Evolutionary conservation across 2,888 invertebrate genomes (phyloP), one percentile per base, ranked within the genome.

Genomic region (Parapristionchus giblindavisi): DNA sequence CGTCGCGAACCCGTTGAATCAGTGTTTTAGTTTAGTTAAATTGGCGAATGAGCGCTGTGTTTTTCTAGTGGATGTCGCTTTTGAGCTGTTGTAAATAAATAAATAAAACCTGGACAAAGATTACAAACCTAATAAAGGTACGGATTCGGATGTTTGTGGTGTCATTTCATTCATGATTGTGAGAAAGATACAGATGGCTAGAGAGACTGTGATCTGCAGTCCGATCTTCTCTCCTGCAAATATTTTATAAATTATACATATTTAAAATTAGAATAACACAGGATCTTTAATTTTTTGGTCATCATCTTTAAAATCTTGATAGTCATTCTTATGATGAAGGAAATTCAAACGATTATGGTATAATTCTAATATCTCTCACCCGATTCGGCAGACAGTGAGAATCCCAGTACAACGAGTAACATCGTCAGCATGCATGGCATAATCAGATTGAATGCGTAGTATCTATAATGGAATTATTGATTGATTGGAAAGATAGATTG

Each of bases 371-470:
- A 48, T 8, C 21, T 21, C 63, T 81, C 75, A 51, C 81, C 77
- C 2, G 76, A 73, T 27, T 80, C 77, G 17, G 80, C 77, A 32
- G 48, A 70, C 29, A 81, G 77, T 11, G 85, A 83, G 75, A 85
- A 85, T 11, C 85, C 85, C 17, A 85, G 79, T 60, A 85, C 77
- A 5, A 84, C 83, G 21, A 85, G 76, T 17, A 85, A 70, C 85
- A 85, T 85, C 11, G 82, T 84, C 11, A 85, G 75, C 6, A 81
- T 63, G 21, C 84, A 85, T 3, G 85, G 85, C 77, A 84, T 82
- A 32, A 85, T 83, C 29, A 85, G 78, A 61, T 85, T 85, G 80
- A 85, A 85, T 0, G 85, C 83, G 76, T 85, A 85, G 77, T 85
- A 85, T 43, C 84, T 85, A 75, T 40, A 80, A 75, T 11, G 6